Evolutionary conservation across 2,888 invertebrate genomes (phyloP), one percentile per base, ranked within the genome.

Genomic region (Trachelus stipa): DNA sequence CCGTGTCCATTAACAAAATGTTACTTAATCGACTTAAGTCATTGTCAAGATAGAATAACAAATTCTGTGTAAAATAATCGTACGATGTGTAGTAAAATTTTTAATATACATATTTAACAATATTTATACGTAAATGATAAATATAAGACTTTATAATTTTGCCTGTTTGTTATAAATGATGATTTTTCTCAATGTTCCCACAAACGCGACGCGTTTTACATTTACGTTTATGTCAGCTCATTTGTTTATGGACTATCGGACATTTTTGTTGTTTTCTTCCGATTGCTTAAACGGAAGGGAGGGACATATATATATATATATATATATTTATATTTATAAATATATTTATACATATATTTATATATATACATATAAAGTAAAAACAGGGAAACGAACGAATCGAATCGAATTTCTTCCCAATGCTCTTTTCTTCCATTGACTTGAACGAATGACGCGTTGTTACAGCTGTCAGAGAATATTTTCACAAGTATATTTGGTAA

Each of bases 61-160:
- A 88, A 89, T 88, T 90, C 87, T 89, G 87, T 90, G 89, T 91
- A 90, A 90, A 90, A 87, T 91, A 89, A 90, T 88, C 87, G 89
- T 90, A 86, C 87, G 88, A 85, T 88, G 87, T 90, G 88, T 89
- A 91, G 89, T 83, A 87, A 90, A 80, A 89, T 88, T 90, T 90
- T 88, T 88, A 88, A 89, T 90, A 90, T 89, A 88, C 87, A 87
- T 86, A 86, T 85, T 79, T 83, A 84, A 80, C 85, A 85, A 85
- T 87, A 89, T 89, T 88, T 89, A 88, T 89, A 88, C 86, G 87
- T 88, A 88, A 86, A 87, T 86, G 76, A 80, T 87, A 87, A 86
- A 88, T 86, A 87, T 85, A 87, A 86, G 85, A 87, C 85, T 86
- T 85, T 85, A 86, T 85, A 82, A 85, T 86, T 83, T 85, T 82